A percentile compares a stretch with the other conserved stretches of the same genome.
phyloP scores from a whole-genome alignment of 2,113 vertebrate genomes.

The Nothocercus nigrocapillus region DNA sequence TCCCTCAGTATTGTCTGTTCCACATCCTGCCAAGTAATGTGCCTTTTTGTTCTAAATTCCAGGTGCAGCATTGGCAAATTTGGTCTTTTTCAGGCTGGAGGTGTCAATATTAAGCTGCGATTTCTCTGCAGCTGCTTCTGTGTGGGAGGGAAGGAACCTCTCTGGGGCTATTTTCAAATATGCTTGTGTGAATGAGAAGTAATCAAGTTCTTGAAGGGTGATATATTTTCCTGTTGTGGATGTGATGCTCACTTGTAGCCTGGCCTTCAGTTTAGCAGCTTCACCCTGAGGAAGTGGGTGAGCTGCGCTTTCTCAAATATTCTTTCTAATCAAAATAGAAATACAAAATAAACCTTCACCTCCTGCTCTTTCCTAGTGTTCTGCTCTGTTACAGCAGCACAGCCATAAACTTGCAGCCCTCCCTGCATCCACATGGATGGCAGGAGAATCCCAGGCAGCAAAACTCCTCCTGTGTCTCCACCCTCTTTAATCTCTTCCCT shows the following conservation, averaged over 20 bases:
- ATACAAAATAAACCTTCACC: not conserved
- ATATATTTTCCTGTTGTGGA: not conserved
- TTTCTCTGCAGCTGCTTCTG: constrained; percentile 51
- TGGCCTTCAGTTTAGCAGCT: not conserved
- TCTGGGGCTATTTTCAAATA: not conserved
- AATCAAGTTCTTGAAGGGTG: not conserved
- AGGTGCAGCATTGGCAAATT: not conserved
- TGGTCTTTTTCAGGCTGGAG: not conserved
- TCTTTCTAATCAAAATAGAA: not conserved
- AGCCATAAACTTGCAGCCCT: not conserved
- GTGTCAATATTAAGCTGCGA: constrained; percentile 20
- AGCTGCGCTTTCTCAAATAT: not conserved
- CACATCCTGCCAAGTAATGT: not conserved
- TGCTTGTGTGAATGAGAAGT: constrained; percentile 12
- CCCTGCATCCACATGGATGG: accelerated
- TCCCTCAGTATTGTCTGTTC: accelerated
- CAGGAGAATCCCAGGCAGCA: not conserved
- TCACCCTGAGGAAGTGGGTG: not conserved
- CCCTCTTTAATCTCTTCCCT: not conserved
- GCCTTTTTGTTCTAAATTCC: not conserved
- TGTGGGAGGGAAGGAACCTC: constrained; percentile 21
- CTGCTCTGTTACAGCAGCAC: not conserved
- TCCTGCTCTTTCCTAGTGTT: not conserved
- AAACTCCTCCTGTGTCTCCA: not conserved
- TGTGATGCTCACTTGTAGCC: constrained; percentile 32